These are phyloP conservation scores for Charadrius vociferus DNA, from an alignment of 2,113 vertebrate genomes.

Conservation along the genomic window DNA sequence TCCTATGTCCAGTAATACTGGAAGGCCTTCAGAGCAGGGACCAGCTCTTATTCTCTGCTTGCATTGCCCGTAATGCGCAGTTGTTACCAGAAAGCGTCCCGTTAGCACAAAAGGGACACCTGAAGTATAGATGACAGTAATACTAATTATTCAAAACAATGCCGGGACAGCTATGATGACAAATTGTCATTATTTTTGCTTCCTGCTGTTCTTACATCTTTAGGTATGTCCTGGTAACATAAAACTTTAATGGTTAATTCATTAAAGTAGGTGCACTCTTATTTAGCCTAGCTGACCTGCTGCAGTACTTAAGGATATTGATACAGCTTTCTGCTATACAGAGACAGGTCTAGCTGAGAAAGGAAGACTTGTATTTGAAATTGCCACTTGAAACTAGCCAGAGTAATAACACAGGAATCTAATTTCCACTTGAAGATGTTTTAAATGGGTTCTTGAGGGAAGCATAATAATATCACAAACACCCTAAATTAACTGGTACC, in stretches of 20 bases:
- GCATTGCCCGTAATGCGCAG: neutral
- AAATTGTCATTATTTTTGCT: neutral
- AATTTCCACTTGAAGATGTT: neutral
- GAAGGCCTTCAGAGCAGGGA: neutral
- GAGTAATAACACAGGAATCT: neutral
- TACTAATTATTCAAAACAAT: neutral
- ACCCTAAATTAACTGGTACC: neutral
- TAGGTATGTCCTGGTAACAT: neutral
- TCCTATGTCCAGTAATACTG: neutral
- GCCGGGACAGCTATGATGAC: neutral
- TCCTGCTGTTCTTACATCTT: neutral
- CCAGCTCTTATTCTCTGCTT: neutral
- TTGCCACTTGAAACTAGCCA: neutral
- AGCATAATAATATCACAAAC: neutral
- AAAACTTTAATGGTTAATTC: neutral
- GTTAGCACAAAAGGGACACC: neutral
- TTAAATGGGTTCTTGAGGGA: neutral
- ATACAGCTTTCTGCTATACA: neutral
- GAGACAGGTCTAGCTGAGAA: neutral
- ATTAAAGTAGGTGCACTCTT: neutral
- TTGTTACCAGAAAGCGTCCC: neutral
- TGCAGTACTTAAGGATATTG: neutral
- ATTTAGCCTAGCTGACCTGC: neutral
- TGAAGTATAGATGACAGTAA: neutral
- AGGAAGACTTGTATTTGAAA: neutral